These are phyloP conservation scores for Brachymystax lenok DNA, from an alignment of 2,797 vertebrate species.

Conservation along the genomic window DNA sequence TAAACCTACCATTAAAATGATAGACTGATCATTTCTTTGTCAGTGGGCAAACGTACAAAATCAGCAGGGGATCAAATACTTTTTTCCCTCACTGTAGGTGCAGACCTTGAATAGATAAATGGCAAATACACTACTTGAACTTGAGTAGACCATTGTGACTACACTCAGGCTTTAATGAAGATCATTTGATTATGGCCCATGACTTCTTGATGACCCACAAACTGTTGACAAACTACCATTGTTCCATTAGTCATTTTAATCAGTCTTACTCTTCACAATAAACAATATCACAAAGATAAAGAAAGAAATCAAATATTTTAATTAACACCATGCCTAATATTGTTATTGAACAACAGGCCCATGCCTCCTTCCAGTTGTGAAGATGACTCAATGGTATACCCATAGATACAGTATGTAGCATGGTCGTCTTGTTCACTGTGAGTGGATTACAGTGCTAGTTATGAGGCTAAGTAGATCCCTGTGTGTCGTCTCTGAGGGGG, in stretches of 20 bases:
- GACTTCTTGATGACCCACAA: neutral
- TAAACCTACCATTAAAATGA: too few species aligned
- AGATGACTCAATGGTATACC: neutral
- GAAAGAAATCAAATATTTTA: neutral
- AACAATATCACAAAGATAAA: neutral
- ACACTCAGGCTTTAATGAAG: too few species aligned
- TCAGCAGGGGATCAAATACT: too few species aligned
- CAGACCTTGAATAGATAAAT: neutral
- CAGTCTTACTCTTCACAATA: neutral
- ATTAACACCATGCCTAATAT: neutral
- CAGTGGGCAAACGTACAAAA: too few species aligned
- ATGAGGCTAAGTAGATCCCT: slow-evolving; percentile 54
- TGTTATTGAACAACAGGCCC: neutral
- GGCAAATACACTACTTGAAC: neutral
- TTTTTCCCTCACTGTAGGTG: neutral
- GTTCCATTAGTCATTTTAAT: neutral
- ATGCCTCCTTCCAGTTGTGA: neutral
- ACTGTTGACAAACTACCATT: neutral
- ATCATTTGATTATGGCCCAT: neutral
- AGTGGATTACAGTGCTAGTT: slow-evolving; percentile 60
- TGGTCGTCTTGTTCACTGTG: slow-evolving; percentile 34
- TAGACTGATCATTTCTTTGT: too few species aligned
- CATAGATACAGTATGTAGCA: slow-evolving; percentile 24
- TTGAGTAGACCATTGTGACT: neutral
- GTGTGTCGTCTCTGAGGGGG: slow-evolving; percentile 44